Evolutionary conservation across 2,113 vertebrate genomes (phyloP), one percentile per base, ranked within the genome.

Genomic region (Morone saxatilis): DNA sequence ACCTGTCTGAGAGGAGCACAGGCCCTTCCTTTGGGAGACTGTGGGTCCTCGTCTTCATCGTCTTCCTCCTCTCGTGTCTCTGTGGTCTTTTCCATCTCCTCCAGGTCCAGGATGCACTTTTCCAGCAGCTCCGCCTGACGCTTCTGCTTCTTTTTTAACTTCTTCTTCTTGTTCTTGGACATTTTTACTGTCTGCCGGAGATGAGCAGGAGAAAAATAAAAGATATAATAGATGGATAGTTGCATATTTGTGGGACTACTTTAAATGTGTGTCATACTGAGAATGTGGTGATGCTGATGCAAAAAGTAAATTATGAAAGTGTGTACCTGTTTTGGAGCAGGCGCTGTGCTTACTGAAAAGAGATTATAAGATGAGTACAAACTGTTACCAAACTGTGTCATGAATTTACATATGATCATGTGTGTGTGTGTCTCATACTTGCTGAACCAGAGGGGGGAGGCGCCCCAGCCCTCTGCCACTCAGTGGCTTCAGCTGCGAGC

Each of bases 81-180:
- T 41, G 94, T 92, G 38, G 86, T 93, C 93, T 94, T 97, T 91
- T 96, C 96, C 97, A 99, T 97, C 89, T 99, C 96, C 91, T 99
- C 97, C 77, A 99, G 95, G 90, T 99, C 98, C 92, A 98, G 93
- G 85, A 99, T 98, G 90, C 98, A 95, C 86, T 99, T 99, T 91
- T 99, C 98, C 86, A 99, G 91, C 84, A 99, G 90, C 91, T 98
- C 98, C 0, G 98, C 98, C 85, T 99, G 98, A 4, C 98, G 97
- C 91, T 97, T 99, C 94, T 99, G 98, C 92, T 99, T 99, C 96
- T 99, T 99, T 96, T 99, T 99, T 94, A 99, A 95, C 89, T 99
- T 99, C 91, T 98, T 99, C 90, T 99, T 99, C 92, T 99, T 99
- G 91, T 99, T 99, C 94, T 98, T 99, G 51, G 98, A 98, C 97